Evolutionary conservation across 2,797 vertebrate genomes (phyloP).

Genomic region (Eptatretus atami): DNA sequence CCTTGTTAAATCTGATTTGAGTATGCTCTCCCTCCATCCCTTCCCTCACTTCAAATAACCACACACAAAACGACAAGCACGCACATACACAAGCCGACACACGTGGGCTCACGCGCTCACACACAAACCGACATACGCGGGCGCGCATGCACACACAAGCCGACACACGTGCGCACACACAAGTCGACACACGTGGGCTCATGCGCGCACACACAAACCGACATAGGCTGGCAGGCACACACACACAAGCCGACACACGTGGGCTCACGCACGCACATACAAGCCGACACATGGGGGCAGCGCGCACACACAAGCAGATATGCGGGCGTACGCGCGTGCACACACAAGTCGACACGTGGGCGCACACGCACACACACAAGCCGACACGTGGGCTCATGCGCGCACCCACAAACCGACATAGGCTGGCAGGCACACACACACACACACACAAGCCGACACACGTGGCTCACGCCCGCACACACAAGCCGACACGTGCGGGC

Average conservation of each 20-base stretch:
- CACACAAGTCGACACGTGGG: too few species aligned
- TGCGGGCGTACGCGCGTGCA: background rate
- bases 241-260: background rate
- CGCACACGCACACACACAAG: background rate
- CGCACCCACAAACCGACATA: too few species aligned
- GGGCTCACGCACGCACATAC: background rate
- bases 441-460: too few species aligned
- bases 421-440: too few species aligned
- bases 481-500: too few species aligned
- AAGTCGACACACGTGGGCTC: background rate
- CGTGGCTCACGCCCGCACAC: too few species aligned
- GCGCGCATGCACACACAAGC: background rate
- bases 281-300: background rate
- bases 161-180: background rate
- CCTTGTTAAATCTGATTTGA: too few species aligned
- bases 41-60: too few species aligned
- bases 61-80: background rate
- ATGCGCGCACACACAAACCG: background rate
- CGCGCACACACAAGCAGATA: background rate
- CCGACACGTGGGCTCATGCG: too few species aligned
- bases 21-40: too few species aligned
- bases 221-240: background rate
- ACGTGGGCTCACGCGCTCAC: background rate
- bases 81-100: background rate
- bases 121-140: background rate